phyloP scores from a whole-genome alignment of 1,140 invertebrate species.

The Periplaneta americana region DNA sequence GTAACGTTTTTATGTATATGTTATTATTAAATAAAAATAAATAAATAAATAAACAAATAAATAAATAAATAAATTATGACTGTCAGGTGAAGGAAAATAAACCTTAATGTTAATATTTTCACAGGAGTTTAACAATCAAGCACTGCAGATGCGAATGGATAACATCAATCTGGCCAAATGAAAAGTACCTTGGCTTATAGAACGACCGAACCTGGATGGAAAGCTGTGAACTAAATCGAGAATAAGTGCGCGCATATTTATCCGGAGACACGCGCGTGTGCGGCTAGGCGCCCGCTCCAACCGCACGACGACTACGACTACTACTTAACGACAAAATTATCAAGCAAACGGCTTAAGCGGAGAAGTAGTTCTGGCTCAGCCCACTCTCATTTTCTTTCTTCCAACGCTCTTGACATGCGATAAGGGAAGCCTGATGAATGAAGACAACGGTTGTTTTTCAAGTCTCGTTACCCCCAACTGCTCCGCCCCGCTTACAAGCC shows the following conservation, averaged over 20 bases:
- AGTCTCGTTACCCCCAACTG: slow-evolving; percentile 5
- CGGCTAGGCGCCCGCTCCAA: neutral
- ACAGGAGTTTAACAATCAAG: too few relatives aligned
- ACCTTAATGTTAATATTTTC: too few relatives aligned
- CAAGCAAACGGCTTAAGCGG: slow-evolving; percentile 19
- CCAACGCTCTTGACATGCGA: slow-evolving; percentile 17
- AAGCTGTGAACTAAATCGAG: too few relatives aligned
- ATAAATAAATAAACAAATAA: too few relatives aligned
- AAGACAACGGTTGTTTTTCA: slow-evolving; percentile 30
- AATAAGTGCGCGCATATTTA: neutral
- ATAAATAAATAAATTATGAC: too few relatives aligned
- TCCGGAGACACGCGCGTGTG: neutral
- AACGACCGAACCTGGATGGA: too few relatives aligned
- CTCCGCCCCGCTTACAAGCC: neutral
- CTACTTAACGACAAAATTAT: slow-evolving; percentile 31
- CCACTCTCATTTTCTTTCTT: slow-evolving; percentile 14
- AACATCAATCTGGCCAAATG: too few relatives aligned
- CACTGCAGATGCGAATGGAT: too few relatives aligned
- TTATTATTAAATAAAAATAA: too few relatives aligned
- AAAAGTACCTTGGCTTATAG: too few relatives aligned
- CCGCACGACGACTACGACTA: neutral
- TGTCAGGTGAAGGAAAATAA: too few relatives aligned
- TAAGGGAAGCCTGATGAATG: slow-evolving; percentile 34
- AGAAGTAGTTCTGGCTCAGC: slow-evolving; percentile 15
- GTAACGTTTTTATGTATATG: too few relatives aligned